phyloP scores from a whole-genome alignment of 2,113 vertebrate species.

The Sclerurus mexicanus region DNA sequence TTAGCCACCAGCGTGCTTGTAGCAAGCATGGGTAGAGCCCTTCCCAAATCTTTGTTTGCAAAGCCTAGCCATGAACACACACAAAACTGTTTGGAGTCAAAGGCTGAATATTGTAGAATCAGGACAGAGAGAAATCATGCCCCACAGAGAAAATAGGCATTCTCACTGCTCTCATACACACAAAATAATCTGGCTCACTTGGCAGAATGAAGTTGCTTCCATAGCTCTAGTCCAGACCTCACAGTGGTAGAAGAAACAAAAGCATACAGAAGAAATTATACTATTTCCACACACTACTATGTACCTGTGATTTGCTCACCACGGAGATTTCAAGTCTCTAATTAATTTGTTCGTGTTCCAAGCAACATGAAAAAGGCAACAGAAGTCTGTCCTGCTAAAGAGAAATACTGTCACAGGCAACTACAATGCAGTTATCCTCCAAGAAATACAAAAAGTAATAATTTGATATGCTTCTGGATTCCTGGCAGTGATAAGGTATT shows the following conservation, averaged over 20 bases:
- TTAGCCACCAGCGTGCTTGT: no score
- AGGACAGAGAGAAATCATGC: not conserved
- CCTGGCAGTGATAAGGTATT: not conserved
- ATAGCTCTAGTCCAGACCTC: not conserved
- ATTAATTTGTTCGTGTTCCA: not conserved
- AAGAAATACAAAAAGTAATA: not conserved
- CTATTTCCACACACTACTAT: not conserved
- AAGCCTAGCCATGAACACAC: no score
- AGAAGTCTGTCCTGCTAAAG: not conserved
- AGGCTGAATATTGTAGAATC: not conserved
- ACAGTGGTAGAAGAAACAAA: not conserved
- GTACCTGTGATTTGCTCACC: not conserved
- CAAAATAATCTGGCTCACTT: not conserved
- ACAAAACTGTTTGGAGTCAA: not conserved
- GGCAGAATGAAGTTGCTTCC: not conserved
- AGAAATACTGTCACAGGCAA: not conserved
- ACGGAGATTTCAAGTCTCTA: not conserved
- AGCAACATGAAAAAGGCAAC: not conserved
- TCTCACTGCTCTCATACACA: not conserved
- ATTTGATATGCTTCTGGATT: not conserved
- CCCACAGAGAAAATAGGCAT: not conserved
- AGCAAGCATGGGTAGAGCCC: no score
- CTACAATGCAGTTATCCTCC: not conserved
- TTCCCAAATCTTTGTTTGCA: no score
- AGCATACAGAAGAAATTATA: not conserved